phyloP scores from a whole-genome alignment of 64 coral and sea anemone species.

The Porites australiensis region DNA sequence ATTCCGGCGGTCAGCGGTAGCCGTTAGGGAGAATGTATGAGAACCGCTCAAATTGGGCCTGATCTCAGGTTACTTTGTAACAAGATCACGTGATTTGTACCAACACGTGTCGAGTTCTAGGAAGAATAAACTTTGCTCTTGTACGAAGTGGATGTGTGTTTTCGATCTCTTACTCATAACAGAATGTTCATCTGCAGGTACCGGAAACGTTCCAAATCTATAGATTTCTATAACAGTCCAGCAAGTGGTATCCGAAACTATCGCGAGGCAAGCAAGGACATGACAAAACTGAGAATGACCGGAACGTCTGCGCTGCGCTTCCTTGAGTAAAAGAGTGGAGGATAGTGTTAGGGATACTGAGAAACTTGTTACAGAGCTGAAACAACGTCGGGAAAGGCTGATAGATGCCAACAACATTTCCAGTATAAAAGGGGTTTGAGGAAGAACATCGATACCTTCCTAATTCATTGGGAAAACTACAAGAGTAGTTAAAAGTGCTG shows the following conservation, averaged over 20 bases:
- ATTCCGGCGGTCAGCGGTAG: no score
- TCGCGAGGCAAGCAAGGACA: conserved; percentile 33
- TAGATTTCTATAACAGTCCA: conserved; percentile 53
- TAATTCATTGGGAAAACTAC: conserved; percentile 28
- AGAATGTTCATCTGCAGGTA: conserved; percentile 27
- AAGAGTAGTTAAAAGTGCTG: conserved; percentile 51
- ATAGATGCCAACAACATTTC: conserved; percentile 11
- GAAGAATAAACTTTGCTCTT: no score
- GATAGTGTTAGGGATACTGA: conserved; percentile 35
- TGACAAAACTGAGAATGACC: conserved; percentile 33
- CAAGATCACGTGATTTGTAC: no score
- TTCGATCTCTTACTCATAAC: no score
- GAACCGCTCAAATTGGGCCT: no score
- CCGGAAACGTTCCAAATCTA: conserved; percentile 8
- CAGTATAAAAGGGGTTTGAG: conserved; percentile 41
- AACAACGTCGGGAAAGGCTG: conserved; percentile 56
- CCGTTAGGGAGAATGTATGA: no score
- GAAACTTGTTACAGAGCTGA: conserved; percentile 48
- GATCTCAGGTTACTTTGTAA: no score
- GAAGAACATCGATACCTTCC: conserved; percentile 60
- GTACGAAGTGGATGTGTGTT: no score
- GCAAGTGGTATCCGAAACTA: conserved; percentile 66
- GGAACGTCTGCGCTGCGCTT: conserved; percentile 31
- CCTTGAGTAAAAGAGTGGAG: conserved; percentile 22
- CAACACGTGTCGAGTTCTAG: no score